A percentile compares a stretch with the other conserved stretches of the same genome.
Evolutionary conservation across 2,113 vertebrate genomes (phyloP).

Genomic region (Solenodon paradoxus): DNA sequence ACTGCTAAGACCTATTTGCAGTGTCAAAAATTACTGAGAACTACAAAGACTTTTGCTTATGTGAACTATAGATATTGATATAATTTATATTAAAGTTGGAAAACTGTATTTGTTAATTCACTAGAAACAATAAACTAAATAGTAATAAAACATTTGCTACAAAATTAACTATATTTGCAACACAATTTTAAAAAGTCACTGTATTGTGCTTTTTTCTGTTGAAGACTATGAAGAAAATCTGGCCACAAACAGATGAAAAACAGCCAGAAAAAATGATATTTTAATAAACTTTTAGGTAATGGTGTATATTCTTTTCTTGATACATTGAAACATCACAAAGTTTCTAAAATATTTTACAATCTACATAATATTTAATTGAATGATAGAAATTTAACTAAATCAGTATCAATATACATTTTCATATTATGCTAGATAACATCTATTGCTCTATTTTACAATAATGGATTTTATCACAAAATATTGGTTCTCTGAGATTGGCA

Average conservation of each 20-base stretch:
- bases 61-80: background rate
- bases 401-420: background rate
- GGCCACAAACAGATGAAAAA: background rate
- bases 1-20: background rate
- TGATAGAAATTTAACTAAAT: background rate
- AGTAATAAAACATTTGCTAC: background rate
- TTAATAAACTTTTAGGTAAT: background rate
- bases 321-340: background rate
- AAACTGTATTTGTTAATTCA: background rate
- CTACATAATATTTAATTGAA: background rate
- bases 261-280: too few relatives aligned
- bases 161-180: background rate
- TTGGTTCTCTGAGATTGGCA: background rate
- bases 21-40: background rate
- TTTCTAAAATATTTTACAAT: background rate
- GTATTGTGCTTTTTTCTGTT: background rate
- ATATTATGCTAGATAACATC: background rate
- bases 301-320: background rate
- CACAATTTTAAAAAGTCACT: background rate
- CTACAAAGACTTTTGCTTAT: background rate
- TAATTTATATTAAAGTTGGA: background rate
- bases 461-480: background rate
- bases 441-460: background rate
- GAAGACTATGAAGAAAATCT: background rate
- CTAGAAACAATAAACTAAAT: background rate